Percentiles rank a stretch among this genome's conserved stretches.
Evolutionary conservation across 2,888 invertebrate genomes (phyloP).

Genomic region (Tyria jacobaeae): DNA sequence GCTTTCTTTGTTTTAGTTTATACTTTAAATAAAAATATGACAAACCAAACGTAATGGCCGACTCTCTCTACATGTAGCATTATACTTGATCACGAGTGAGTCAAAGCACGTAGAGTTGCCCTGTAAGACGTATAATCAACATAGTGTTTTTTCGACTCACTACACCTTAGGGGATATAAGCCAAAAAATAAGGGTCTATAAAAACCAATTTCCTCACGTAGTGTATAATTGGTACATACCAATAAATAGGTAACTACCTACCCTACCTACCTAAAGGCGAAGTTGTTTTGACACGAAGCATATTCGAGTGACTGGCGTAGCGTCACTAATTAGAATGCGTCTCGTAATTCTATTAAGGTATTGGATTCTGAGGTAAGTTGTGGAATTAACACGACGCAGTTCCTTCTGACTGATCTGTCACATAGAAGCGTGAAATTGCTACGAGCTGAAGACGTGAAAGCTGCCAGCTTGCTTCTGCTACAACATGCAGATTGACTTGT

Average conservation of each 20-base stretch:
- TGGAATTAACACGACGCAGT: conserved; percentile 45
- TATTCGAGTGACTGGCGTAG: conserved; percentile 48
- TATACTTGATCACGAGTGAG: no score
- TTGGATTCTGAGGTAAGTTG: conserved; percentile 36
- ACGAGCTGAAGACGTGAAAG: conserved; percentile 33
- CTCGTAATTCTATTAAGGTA: conserved; percentile 29
- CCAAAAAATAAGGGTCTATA: background rate
- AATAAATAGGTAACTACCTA: conserved; percentile 5
- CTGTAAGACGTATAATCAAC: no score
- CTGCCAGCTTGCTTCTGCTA: conserved; percentile 19
- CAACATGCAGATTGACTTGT: conserved; percentile 4
- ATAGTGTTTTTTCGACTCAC: no score
- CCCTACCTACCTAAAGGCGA: background rate
- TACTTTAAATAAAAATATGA: no score
- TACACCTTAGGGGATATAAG: no score
- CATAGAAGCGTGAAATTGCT: conserved; percentile 49
- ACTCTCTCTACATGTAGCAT: no score
- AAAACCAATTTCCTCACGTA: conserved; percentile 2
- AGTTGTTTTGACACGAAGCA: conserved; percentile 4
- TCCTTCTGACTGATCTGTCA: conserved; percentile 35
- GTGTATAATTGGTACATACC: background rate
- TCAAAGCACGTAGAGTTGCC: no score
- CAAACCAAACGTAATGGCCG: no score
- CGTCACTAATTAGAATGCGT: conserved; percentile 46
- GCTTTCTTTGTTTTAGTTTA: no score